Evolutionary conservation across 2,888 invertebrate species (phyloP).

Genomic region (Corythucha ciliata): DNA sequence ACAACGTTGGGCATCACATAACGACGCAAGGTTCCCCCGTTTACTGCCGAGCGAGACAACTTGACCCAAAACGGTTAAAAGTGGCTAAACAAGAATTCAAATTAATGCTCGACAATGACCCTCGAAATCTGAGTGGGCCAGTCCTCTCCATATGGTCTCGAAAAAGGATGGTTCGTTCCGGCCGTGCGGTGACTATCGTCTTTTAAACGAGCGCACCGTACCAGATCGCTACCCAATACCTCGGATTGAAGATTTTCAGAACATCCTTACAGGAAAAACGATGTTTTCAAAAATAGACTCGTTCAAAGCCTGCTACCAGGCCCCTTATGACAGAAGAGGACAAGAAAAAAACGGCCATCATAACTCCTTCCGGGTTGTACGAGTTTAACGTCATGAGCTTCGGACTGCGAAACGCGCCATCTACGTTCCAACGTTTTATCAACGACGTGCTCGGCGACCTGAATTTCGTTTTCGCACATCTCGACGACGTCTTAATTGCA

Average conservation of each 20-base stretch:
- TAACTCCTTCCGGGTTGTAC: conserved; percentile 25
- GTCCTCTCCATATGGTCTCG: conserved; percentile 28
- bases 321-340: conserved; percentile 10
- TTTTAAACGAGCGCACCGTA: conserved; percentile 38
- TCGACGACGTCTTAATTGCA: conserved; percentile 31
- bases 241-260: conserved; percentile 37
- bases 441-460: conserved; percentile 28
- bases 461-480: too few species aligned
- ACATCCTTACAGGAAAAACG: conserved; percentile 29
- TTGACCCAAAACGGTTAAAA: conserved; percentile 35
- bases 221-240: conserved; percentile 40
- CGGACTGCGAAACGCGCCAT: conserved; percentile 32
- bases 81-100: conserved; percentile 37
- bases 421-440: conserved; percentile 35
- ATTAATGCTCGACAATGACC: conserved; percentile 37
- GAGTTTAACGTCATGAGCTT: conserved; percentile 11
- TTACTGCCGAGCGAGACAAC: conserved; percentile 34
- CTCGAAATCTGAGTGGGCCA: conserved; percentile 38
- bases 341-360: conserved; percentile 25
- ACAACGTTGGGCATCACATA: conserved; percentile 30
- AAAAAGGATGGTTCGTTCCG: conserved; percentile 36
- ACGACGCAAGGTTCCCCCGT: conserved; percentile 37
- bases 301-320: conserved; percentile 18
- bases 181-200: conserved; percentile 40
- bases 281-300: conserved; percentile 24